Base-by-base conservation (phyloP, 2,797 vertebrate genomes). In the Enteromius unitaeniatus region DNA sequence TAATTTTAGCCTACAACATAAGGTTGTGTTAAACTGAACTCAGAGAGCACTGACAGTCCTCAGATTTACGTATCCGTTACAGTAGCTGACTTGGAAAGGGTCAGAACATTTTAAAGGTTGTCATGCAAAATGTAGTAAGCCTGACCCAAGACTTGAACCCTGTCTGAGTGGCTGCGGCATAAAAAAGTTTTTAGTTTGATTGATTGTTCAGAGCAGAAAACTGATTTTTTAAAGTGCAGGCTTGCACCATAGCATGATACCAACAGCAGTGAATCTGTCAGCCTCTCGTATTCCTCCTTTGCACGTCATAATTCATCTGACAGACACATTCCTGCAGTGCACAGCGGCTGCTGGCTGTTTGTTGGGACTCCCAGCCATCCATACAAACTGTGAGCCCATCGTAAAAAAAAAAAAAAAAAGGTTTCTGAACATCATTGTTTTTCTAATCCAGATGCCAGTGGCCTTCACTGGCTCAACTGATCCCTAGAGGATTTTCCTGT, bases 391-490 rank as follows among this genome's bases (percentile, higher is more conserved):
- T 67, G 72, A 78, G 73, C 58, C 79, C 53, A 31, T 13, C n/a
- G n/a, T 26, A 10, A 53, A 72, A 70, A 37, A 87, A 79, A 70
- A 79, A 73, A 51, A 40, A 83, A 72, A 31, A 70, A 40, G 45
- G 40, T 72, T 68, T 73, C 65, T 65, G 85, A 85, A 65, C 28
- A 17, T 77, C 45, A 84, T 88, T 86, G 85, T 87, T 82, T 79
- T 77, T 77, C 31, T 85, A 84, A 87, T 78, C 82, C 82, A 86
- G 75, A 78, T 72, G 58, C 55, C 70, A 70, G 37, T 78, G 55
- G 77, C 77, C 28, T 78, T 81, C 69, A 58, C 60, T 31, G 49
- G 68, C 53, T 53, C 51, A 11, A 34, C 58, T 81, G 65, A 79
- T 88, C 84, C 73, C 82, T 42, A 34, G 73, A 79, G 84, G 77